Base-by-base conservation (phyloP, 2,797 vertebrate genomes). In the Numenius phaeopus region DNA sequence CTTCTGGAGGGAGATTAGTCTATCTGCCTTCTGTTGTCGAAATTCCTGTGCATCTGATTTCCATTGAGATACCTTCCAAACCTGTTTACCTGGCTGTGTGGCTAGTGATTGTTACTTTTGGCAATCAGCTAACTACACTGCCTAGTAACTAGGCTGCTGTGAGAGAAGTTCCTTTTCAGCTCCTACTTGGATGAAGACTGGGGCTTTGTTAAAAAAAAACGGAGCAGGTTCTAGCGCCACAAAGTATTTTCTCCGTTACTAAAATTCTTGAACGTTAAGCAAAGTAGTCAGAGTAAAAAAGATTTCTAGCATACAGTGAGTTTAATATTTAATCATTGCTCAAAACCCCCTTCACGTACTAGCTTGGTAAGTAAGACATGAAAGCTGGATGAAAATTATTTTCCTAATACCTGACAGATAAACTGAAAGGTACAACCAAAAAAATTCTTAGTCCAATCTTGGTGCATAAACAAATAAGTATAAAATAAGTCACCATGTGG, bases 91-190 rank as follows among this genome's bases (percentile, higher is more conserved):
- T 98, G 98, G 98, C 98, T 83, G 98, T 99, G 98, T 98, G 97
- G 99, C 98, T 99, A 99, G 99, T 99, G 99, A 99, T 99, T 99
- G 99, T 95, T 97, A 46, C 42, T 87, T 75, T 87, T 57, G 96
- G 98, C 98, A 99, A 99, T 99, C 99, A 99, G 98, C 99, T 99
- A 99, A 99, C 98, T 98, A 98, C 99, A 99, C 99, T 99, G 99
- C 99, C 99, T 98, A 91, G 98, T 97, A 98, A 99, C 98, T 77
- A 98, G 98, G 98, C 98, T 98, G 97, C 96, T 49, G 88, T 44
- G 59, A 64, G 32, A 72, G n/a, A 8, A 10, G 42, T 32, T 71
- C 26, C 14, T 34, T 61, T 37, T 9, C 46, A 62, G 5, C 19
- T 34, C 21, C 32, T 11, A 0, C 11, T 52, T 77, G 7, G 49